Conservation (phyloP, 1,140 invertebrate species). For the Drosophila truncata region DNA sequence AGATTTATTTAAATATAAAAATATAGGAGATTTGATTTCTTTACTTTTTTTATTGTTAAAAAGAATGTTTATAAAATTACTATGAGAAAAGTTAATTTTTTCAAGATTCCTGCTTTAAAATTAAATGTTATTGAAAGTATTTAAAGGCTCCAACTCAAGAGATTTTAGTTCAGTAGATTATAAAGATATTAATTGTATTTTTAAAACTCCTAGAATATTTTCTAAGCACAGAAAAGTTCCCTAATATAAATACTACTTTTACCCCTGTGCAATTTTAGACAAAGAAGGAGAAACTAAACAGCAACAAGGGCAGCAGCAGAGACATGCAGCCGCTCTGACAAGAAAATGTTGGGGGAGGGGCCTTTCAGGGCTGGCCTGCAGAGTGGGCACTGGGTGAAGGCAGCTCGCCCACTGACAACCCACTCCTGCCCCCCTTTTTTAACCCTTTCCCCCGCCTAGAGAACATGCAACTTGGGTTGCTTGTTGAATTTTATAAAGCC, state of each 20-base stretch:
- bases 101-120: not conserved
- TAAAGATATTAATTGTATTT: too few species aligned
- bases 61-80: not conserved
- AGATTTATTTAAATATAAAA: too few species aligned
- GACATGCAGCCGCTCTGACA: slow-evolving; percentile 58
- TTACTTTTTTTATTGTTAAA: not conserved
- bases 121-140: not conserved
- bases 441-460: not conserved
- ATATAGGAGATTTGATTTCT: too few species aligned
- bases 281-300: slow-evolving; percentile 41
- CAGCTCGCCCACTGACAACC: not conserved
- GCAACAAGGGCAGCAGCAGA: slow-evolving; percentile 55
- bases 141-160: not conserved
- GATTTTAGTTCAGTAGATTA: not conserved
- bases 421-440: not conserved
- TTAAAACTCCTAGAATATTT: not conserved
- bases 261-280: slow-evolving; percentile 13
- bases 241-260: not conserved
- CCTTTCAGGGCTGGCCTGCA: not conserved
- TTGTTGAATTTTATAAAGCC: slow-evolving; percentile 83
- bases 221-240: not conserved
- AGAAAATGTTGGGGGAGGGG: slow-evolving; percentile 10
- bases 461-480: slow-evolving; percentile 63
- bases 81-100: not conserved
- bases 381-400: slow-evolving; percentile 1